Evolutionary conservation across 2,113 vertebrate genomes (phyloP), one percentile per base, ranked within the genome.

Genomic region (Girardinichthys multiradiatus): DNA sequence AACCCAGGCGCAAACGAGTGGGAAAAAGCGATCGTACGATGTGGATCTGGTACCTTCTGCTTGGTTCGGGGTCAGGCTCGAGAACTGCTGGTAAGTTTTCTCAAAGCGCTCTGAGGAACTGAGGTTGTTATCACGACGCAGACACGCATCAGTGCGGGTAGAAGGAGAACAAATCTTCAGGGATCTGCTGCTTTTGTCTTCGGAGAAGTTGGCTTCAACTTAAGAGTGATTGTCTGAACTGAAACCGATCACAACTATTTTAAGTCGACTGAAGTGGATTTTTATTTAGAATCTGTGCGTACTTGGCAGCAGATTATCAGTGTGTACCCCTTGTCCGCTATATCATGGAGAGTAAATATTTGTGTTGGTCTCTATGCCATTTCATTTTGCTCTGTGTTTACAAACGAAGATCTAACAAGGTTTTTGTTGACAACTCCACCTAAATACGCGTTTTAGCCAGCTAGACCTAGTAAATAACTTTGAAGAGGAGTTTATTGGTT

Each of bases 41-140:
- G 95, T 96, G 95, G 95, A 91, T 95, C 91, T 94, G 95, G 92
- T 95, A 94, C 90, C 91, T 96, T 73, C 84, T 96, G 83, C 92
- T 96, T 70, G 94, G 95, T 88, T 95, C 94, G 87, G 92, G 93
- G 69, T 92, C 92, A 71, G 91, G 93, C 92, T 93, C 90, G 35
- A 89, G 85, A 85, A 94, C 90, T 63, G 94, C 93, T 68, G 95
- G 95, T 96, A 82, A 95, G 95, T 94, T 51, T 67, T 63, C 10
- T 3, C 71, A 72, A 68, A 67, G 42, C 42, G 42, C 42, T 45
- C 4, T 19, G 76, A 39, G 61, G 30, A 59, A 30, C 35, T 67
- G 85, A 87, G 61, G 67, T 24, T 63, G 84, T 79, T 78, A 77
- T 79, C 48, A 68, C 71, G 75, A 39, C 72, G 67, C 82, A 39